Evolutionary conservation across 1,140 invertebrate species (phyloP).

Genomic region (Agraylea sexmaculata): DNA sequence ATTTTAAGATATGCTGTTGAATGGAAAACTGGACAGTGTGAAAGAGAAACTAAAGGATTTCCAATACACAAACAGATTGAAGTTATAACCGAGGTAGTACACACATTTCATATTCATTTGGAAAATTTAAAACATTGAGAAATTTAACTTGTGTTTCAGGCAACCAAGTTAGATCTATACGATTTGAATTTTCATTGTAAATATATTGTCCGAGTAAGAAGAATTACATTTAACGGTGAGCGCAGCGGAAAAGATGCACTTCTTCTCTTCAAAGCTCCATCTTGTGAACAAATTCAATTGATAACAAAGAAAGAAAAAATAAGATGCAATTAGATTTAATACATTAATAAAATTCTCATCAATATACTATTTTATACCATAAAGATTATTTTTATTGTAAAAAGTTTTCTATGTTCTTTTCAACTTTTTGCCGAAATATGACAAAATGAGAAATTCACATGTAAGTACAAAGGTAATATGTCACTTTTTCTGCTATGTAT

Average conservation of each 20-base stretch:
- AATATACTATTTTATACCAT: no score
- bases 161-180: constrained; percentile 11
- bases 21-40: constrained; percentile 32
- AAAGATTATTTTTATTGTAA: no score
- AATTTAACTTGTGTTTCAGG: constrained; percentile 10
- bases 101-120: background rate
- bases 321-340: constrained; percentile 17
- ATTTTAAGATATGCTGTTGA: constrained; percentile 33
- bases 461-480: no score
- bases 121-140: background rate
- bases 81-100: constrained; percentile 15
- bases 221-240: constrained; percentile 7
- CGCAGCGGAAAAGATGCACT: constrained; percentile 7
- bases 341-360: no score
- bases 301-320: constrained; percentile 18
- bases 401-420: no score
- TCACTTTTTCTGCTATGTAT: no score
- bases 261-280: constrained; percentile 12
- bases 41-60: constrained; percentile 25
- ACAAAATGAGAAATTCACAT: no score
- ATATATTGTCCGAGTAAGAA: constrained; percentile 16
- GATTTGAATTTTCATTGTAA: constrained; percentile 19
- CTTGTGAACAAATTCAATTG: constrained; percentile 15
- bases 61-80: constrained; percentile 14
- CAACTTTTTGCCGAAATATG: no score